These are phyloP conservation scores for Vannuccia rotundouncinata DNA, from an alignment of 2,888 invertebrate genomes.

Conservation along the genomic window DNA sequence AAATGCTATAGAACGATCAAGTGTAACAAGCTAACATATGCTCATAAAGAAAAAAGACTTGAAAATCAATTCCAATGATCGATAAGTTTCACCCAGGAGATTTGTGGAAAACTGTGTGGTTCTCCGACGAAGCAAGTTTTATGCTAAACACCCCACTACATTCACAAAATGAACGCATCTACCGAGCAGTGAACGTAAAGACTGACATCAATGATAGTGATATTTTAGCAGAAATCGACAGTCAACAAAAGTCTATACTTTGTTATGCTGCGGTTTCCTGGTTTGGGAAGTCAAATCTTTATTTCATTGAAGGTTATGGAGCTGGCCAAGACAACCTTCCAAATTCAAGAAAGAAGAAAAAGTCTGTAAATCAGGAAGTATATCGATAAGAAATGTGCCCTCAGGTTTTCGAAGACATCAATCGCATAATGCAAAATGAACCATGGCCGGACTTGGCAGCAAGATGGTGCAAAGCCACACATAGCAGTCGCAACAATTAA, in stretches of 20 bases:
- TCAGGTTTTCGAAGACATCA: conserved; percentile 1
- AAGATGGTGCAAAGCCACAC: conserved; percentile 8
- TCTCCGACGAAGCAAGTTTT: conserved; percentile 19
- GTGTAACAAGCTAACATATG: no score
- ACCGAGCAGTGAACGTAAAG: conserved; percentile 11
- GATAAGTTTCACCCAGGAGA: background rate
- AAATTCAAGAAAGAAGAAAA: conserved; percentile 9
- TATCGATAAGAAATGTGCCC: conserved; percentile 27
- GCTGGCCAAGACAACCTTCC: background rate
- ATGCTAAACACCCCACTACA: background rate
- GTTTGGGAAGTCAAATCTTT: background rate
- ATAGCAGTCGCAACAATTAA: conserved; percentile 2
- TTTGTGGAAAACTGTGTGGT: conserved; percentile 7
- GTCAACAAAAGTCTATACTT: background rate
- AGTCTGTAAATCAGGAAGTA: background rate
- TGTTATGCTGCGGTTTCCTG: conserved; percentile 29
- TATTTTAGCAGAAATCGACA: conserved; percentile 6
- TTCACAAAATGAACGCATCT: conserved; percentile 27
- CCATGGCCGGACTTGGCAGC: conserved; percentile 16
- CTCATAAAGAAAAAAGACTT: no score
- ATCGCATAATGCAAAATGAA: conserved; percentile 13
- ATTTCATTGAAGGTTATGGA: conserved; percentile 27
- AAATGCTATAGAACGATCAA: no score
- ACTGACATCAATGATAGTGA: conserved; percentile 27
- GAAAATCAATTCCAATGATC: background rate